These are phyloP conservation scores for Zosterops borbonicus DNA, from an alignment of 2,113 vertebrate species.

Conservation along the genomic window DNA sequence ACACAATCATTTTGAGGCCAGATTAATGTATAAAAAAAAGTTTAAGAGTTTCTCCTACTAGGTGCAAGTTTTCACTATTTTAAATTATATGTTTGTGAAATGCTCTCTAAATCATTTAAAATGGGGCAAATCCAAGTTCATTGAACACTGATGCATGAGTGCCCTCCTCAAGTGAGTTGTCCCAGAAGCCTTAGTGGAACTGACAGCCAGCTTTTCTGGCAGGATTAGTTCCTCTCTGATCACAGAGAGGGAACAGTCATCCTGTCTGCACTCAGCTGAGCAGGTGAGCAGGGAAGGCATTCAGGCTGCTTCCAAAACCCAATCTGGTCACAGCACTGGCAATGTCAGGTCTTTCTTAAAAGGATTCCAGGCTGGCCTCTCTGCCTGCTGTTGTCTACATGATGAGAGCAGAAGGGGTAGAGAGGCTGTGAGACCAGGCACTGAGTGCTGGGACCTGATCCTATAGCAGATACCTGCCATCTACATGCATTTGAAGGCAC, in stretches of 20 bases:
- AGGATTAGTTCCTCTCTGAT: slow-evolving; percentile 31
- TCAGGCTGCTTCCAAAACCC: slow-evolving; percentile 14
- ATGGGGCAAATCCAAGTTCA: not conserved
- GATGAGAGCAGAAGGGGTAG: not conserved
- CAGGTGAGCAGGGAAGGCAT: slow-evolving; percentile 5
- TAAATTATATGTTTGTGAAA: not conserved
- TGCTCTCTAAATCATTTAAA: not conserved
- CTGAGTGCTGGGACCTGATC: not conserved
- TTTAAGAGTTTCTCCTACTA: not conserved
- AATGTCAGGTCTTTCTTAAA: not conserved
- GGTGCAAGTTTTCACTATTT: not conserved
- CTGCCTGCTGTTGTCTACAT: slow-evolving; percentile 6
- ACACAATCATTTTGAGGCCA: not conserved
- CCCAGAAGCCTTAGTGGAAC: not conserved
- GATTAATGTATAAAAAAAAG: not conserved
- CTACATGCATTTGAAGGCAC: not conserved
- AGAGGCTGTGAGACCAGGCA: not conserved
- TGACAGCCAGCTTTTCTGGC: not conserved
- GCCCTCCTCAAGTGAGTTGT: not conserved
- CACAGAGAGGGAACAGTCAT: not conserved
- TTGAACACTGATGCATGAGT: not conserved
- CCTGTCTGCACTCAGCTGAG: not conserved
- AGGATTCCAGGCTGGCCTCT: not conserved
- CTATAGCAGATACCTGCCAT: not conserved
- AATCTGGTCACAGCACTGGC: not conserved